Evolutionary conservation across 2,888 invertebrate genomes (phyloP), one percentile per base, ranked within the genome.

Genomic region (Blastobasis lacticolella): DNA sequence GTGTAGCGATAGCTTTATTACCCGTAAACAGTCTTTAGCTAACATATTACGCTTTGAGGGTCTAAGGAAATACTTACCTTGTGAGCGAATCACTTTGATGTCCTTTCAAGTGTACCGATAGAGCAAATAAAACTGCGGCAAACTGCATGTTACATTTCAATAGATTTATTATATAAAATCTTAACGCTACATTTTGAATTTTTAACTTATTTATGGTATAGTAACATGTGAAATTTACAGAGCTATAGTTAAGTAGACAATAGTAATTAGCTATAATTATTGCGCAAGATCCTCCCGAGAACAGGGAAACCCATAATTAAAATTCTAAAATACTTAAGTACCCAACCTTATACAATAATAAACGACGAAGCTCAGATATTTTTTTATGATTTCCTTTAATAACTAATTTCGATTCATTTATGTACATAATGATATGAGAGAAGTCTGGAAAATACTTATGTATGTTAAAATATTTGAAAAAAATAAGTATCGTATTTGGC

Each of bases 91-190:
- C 23, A 23, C 23, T 23, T 23, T 23, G 23, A 23, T 41, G 41
- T 41, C 9, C 9, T 8, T 46, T 8, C 2, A 23, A 23, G 23
- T 23, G 23, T 23, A 23, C 10, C 4, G 23, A 48, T 9, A 70
- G 81, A 76, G 5, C 5, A 37, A 49, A 49, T 49, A 43, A 49
- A 49, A 49, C 45, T 5, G 42, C 43, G 65, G 60, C 58, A 69
- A 62, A 66, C 64, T 78, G 75, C 78, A 79, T 78, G 77, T 71
- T 87, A 86, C 84, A 84, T 87, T 88, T 86, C 77, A 86, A 54
- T 85, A 83, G 77, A 84, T 88, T 88, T 88, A 88, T 87, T 88
- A 86, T 88, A 88, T 85, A 88, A 88, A 88, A 87, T 83, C 88
- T 88, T 88, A 87, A 73, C 67, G 67, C 86, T 88, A 88, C 86